Base-by-base conservation (phyloP, 2,113 vertebrate species). In the Axis porcinus region DNA sequence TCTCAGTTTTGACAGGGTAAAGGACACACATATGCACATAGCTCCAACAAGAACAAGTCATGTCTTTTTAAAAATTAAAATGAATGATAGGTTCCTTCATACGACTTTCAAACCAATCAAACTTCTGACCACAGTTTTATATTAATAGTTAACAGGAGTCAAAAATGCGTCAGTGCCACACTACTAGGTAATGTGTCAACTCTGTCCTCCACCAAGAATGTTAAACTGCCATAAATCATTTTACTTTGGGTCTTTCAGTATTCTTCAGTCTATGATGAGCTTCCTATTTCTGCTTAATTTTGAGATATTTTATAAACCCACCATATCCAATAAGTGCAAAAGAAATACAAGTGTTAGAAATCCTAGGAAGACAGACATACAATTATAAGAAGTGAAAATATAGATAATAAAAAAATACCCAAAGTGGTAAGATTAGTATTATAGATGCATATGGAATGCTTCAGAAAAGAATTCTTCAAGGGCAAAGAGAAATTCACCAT, bases 311-410 rank as follows among this genome's bases (percentile, higher is more conserved):
- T 60, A 92, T 79, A 92, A 96, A 85, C 57, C 23, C 6, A 94
- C 50, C 23, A 40, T 19, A 4, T 25, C 28, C 84, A 87, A 16
- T 67, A 96, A 89, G 30, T 67, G 6, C 40, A 86, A 96, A 86
- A 92, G 43, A 76, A 92, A 27, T 60, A 1, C 45, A 36, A 83
- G 25, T 78, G 54, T 91, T 57, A 28, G 60, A 96, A 86, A 25
- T 81, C 58, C 15, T 62, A 86, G 45, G 64, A 87, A 84, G 50
- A 95, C 30, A 88, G 91, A 70, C 1, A 57, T 19, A 62, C 11
- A 94, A 86, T 62, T 90, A 78, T 93, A 87, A 58, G 33, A 92
- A 89, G 40, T 94, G n/a, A 94, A 94, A 94, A 91, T 0, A 83
- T 14, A 92, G 23, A 84, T n/a, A 64, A 86, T 45, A 86, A 54